Evolutionary conservation across 1,140 invertebrate genomes (phyloP).

Genomic region (Panagrolaimus sp.): DNA sequence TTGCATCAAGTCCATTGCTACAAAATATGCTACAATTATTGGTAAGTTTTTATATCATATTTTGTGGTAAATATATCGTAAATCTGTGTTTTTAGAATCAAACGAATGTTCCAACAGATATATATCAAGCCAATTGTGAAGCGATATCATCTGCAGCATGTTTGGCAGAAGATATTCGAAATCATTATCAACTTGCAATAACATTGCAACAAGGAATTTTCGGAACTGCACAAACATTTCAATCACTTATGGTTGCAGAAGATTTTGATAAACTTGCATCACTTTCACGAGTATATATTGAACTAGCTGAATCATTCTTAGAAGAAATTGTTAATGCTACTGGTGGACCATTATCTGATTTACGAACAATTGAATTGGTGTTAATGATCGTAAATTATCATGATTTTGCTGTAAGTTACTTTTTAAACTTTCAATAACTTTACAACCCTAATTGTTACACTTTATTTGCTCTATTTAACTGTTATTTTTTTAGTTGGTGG

Average conservation of each 20-base stretch:
- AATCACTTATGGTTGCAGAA: slow-evolving; percentile 64
- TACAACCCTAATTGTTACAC: too few relatives aligned
- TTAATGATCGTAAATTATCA: slow-evolving; percentile 88
- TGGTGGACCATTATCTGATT: slow-evolving; percentile 65
- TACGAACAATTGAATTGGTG: slow-evolving; percentile 79
- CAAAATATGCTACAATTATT: not conserved
- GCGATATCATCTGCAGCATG: slow-evolving; percentile 73
- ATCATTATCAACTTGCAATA: slow-evolving; percentile 60
- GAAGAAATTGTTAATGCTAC: slow-evolving; percentile 69
- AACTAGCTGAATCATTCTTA: slow-evolving; percentile 82
- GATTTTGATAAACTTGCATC: slow-evolving; percentile 43
- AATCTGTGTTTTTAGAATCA: slow-evolving; percentile 14
- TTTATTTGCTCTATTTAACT: too few relatives aligned
- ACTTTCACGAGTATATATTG: slow-evolving; percentile 77
- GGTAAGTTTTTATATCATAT: slow-evolving; percentile 9
- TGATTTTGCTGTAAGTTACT: slow-evolving; percentile 80
- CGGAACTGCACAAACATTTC: slow-evolving; percentile 23
- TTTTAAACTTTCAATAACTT: too few relatives aligned
- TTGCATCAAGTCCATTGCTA: slow-evolving; percentile 8
- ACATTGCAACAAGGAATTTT: slow-evolving; percentile 30
- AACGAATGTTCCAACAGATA: slow-evolving; percentile 13
- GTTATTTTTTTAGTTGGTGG: slow-evolving; percentile 73
- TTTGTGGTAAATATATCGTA: too few relatives aligned
- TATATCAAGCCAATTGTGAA: slow-evolving; percentile 68
- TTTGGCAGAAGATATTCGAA: slow-evolving; percentile 65